phyloP scores from a whole-genome alignment of 2,113 vertebrate species.

The Laticauda laticaudata region DNA sequence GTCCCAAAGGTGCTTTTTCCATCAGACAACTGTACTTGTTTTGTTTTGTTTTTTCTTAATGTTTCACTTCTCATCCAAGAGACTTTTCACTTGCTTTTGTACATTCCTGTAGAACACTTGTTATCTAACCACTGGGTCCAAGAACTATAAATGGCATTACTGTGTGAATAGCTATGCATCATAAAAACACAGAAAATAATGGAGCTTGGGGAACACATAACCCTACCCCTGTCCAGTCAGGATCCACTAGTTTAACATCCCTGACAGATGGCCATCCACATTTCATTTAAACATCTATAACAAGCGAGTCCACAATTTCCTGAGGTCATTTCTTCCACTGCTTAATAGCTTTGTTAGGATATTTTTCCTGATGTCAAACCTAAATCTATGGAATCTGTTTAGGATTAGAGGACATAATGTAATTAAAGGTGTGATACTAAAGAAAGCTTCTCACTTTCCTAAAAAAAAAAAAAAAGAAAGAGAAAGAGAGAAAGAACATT shows the following conservation, averaged over 20 bases:
- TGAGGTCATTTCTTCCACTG: background rate
- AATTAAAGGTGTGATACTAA: constrained; percentile 30
- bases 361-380: background rate
- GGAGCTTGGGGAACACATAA: background rate
- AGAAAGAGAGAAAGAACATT: constrained; percentile 31
- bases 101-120: background rate
- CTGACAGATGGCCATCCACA: background rate
- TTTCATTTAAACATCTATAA: background rate
- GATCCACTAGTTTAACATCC: background rate
- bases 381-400: background rate
- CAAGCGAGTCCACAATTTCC: background rate
- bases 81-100: background rate
- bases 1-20: background rate
- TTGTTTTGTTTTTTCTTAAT: background rate
- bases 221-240: background rate
- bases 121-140: background rate
- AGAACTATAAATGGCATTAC: background rate
- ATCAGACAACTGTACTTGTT: background rate
- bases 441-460: constrained; percentile 21
- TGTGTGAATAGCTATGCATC: background rate
- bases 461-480: constrained; percentile 29
- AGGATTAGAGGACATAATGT: fast-evolving
- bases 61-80: background rate
- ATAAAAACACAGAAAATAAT: background rate
- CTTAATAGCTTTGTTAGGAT: background rate